Conservation (phyloP, 2,797 vertebrate species). For the Poeciliopsis presidionis region DNA sequence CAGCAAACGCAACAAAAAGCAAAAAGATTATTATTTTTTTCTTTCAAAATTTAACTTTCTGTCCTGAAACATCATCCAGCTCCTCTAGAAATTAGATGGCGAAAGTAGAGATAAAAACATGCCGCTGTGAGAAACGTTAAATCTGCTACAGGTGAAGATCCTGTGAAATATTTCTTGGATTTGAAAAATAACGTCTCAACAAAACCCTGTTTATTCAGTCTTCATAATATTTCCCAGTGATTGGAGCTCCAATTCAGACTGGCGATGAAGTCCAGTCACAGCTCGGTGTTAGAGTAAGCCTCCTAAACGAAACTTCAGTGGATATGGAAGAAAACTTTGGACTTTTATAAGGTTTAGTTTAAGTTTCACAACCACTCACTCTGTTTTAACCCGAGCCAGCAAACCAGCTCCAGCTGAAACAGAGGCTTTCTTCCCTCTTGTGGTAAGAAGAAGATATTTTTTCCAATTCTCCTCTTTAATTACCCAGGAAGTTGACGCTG, state of each 20-base stretch:
- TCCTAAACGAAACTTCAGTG: not conserved
- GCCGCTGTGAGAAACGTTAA: not conserved
- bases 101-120: not conserved
- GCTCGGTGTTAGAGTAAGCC: not conserved
- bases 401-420: not conserved
- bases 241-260: not conserved
- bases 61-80: not conserved
- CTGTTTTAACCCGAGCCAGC: not conserved
- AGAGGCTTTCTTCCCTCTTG: conserved; percentile 21
- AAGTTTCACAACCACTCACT: not conserved
- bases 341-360: not conserved
- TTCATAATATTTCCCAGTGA: not conserved
- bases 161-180: not conserved
- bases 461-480: not conserved
- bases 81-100: not conserved
- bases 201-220: no score
- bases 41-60: not conserved
- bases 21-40: not conserved
- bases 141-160: not conserved
- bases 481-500: not conserved
- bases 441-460: conserved; percentile 4
- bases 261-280: not conserved
- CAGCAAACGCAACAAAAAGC: not conserved
- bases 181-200: no score
- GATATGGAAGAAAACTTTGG: conserved; percentile 2